phyloP scores from a whole-genome alignment of 2,113 vertebrate species.

The Meles meles region DNA sequence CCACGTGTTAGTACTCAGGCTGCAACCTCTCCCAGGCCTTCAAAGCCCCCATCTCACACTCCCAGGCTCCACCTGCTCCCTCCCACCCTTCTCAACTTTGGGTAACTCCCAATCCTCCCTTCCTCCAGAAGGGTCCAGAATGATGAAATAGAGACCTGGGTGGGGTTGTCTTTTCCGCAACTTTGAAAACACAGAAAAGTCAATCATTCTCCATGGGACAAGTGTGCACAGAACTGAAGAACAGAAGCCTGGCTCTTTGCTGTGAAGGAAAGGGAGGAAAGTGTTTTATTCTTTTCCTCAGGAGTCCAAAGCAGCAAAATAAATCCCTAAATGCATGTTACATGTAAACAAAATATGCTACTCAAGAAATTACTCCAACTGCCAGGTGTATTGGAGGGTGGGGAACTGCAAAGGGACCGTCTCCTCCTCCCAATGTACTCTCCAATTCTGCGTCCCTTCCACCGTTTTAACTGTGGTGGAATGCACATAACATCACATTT shows the following conservation, averaged over 20 bases:
- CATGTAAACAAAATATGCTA: background rate
- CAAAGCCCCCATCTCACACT: background rate
- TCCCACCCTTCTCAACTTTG: background rate
- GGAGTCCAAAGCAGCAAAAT: background rate
- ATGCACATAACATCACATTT: background rate
- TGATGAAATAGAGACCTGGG: background rate
- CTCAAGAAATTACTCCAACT: background rate
- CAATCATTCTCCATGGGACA: background rate
- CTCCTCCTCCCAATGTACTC: background rate
- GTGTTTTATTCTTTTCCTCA: background rate
- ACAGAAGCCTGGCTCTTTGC: background rate
- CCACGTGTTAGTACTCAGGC: background rate
- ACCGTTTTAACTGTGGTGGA: background rate
- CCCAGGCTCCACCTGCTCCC: background rate
- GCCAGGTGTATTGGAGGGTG: background rate
- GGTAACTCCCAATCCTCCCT: background rate
- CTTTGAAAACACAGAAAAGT: background rate
- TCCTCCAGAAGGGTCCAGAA: background rate
- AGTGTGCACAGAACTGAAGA: background rate
- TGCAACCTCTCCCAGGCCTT: background rate
- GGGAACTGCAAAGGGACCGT: accelerated
- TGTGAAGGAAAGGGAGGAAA: background rate
- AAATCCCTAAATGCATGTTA: background rate
- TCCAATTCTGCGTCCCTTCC: background rate
- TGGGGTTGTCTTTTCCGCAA: background rate